phyloP scores from a whole-genome alignment of 2,797 vertebrate species.

The Sciaenops ocellatus region DNA sequence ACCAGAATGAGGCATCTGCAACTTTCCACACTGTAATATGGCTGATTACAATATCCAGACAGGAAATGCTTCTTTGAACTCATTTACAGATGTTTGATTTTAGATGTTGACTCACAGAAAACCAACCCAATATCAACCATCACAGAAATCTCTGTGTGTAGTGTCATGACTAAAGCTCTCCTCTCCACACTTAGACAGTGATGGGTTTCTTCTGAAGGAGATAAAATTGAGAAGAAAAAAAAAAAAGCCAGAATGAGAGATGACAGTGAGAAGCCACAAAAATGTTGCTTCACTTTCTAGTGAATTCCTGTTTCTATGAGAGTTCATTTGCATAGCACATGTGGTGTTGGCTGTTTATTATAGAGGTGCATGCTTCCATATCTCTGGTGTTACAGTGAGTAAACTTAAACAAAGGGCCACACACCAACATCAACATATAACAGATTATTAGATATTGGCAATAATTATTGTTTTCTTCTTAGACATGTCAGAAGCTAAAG shows the following conservation, averaged over 20 bases:
- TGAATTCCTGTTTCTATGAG: constrained; percentile 78
- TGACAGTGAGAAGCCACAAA: constrained; percentile 71
- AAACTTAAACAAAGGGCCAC: constrained; percentile 10
- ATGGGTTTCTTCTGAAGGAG: constrained; percentile 32
- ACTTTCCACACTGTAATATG: constrained; percentile 64
- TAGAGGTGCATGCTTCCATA: constrained; percentile 55
- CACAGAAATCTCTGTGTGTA: background rate
- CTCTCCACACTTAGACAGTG: constrained; percentile 12
- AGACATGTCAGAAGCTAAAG: background rate
- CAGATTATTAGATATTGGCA: background rate
- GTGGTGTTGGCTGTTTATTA: constrained; percentile 47
- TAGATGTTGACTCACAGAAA: constrained; percentile 40
- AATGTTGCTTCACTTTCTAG: constrained; percentile 72
- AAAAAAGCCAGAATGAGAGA: constrained; percentile 55
- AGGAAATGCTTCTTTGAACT: constrained; percentile 34
- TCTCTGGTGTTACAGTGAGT: constrained; percentile 34
- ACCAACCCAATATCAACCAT: constrained; percentile 21
- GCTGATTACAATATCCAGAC: constrained; percentile 42
- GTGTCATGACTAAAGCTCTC: constrained; percentile 21
- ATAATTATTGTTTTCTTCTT: background rate
- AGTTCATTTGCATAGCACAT: constrained; percentile 51
- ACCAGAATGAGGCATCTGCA: constrained; percentile 57
- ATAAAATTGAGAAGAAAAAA: constrained; percentile 28
- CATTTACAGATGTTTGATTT: no score
- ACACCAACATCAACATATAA: background rate